Conservation (phyloP, 2,113 vertebrate species). For the Notechis scutatus region DNA sequence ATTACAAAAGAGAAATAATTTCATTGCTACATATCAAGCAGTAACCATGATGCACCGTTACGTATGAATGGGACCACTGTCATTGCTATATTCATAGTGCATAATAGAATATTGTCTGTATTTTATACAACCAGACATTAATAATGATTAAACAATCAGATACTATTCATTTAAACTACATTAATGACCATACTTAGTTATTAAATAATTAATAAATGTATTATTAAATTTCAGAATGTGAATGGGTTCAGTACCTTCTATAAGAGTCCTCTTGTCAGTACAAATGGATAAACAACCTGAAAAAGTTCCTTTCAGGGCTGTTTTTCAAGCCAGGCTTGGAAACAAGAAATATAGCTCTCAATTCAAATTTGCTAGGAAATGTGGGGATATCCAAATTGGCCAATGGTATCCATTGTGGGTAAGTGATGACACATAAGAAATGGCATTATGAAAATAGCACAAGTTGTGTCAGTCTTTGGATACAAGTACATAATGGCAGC, state of each 20-base stretch:
- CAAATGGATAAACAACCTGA: background rate
- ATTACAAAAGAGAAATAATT: background rate
- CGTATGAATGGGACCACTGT: background rate
- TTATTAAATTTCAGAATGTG: background rate
- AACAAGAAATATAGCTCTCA: background rate
- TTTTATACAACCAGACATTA: background rate
- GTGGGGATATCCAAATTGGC: background rate
- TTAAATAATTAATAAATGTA: background rate
- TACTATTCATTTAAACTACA: background rate
- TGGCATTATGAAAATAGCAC: background rate
- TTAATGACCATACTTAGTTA: background rate
- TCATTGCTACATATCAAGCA: background rate
- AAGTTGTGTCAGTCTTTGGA: background rate
- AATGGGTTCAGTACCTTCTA: background rate
- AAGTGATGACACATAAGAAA: background rate
- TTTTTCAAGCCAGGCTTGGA: background rate
- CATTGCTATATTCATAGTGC: background rate
- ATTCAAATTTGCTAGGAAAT: background rate
- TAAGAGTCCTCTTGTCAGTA: background rate
- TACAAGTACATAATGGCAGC: background rate
- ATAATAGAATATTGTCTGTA: background rate
- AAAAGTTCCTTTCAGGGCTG: background rate
- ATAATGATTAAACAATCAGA: background rate
- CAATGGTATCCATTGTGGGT: background rate
- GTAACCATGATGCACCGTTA: background rate